Base-by-base conservation (phyloP, 2,113 vertebrate species). In the Pachycephala philippinensis region DNA sequence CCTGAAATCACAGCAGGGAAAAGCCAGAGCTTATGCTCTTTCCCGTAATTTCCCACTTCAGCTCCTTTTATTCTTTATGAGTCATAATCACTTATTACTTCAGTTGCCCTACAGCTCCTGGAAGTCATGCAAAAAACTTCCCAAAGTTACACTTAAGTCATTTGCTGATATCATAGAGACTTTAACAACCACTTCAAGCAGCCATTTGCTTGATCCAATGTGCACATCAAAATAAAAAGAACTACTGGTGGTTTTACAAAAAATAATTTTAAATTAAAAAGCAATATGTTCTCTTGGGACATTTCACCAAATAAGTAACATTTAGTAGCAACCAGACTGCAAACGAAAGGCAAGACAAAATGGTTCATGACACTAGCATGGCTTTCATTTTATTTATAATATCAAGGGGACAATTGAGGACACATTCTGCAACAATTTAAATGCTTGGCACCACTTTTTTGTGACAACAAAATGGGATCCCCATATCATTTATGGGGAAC, bases 101-200 rank as follows among this genome's bases (percentile, higher is more conserved):
- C 77, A 85, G 65, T 31, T 93, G 65, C 65, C 42, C 77, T 87
- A 56, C 60, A 69, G 57, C 72, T 94, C 60, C 78, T 94, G 87
- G 77, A 96, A 94, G 63, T 82, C 84, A 65, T 50, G 87, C 81
- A 93, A 86, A 89, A 95, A 95, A 79, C 63, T 91, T 91, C 42
- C 47, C 87, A 85, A 93, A 92, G 77, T 94, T 91, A 93, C 53
- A 87, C n/a, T 91, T 79, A 79, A 26, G 69, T 76, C 57, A 82
- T 93, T 93, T 87, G 65, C 78, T 87, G 87, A 79, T 89, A 87
- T 76, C 35, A 81, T 26, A 91, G 64, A 66, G 17, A 57, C 28
- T 92, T 78, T 28, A 95, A 59, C 40, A 87, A 44, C 18, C 19
- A 89, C 35, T 92, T 74, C n/a, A 84, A 89, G 64, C 4, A 66